phyloP scores from a whole-genome alignment of 30 jellyfish, hydroid and myxozoan genomes.

The Hydra vulgaris region DNA sequence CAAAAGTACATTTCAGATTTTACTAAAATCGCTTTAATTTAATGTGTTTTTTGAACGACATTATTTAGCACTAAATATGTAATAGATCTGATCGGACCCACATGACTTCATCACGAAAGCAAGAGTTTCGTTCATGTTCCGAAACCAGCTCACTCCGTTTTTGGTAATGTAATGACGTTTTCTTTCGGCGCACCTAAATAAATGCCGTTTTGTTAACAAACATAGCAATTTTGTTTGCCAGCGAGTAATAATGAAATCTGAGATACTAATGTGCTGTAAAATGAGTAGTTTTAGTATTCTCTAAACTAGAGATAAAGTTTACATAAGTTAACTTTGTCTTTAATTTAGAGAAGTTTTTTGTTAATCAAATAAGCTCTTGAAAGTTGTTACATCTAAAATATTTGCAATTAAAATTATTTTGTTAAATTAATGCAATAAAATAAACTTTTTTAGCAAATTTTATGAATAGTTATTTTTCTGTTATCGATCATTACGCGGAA shows the following conservation, averaged over 20 bases:
- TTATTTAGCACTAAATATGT: too few relatives aligned
- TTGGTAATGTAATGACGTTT: not conserved
- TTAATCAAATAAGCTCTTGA: not conserved
- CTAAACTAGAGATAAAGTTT: not conserved
- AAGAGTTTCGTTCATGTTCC: not conserved
- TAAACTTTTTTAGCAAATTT: not conserved
- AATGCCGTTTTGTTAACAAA: not conserved
- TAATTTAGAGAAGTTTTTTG: not conserved
- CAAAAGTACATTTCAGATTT: too few relatives aligned
- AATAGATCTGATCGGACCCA: too few relatives aligned
- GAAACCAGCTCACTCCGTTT: not conserved
- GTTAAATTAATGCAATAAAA: not conserved
- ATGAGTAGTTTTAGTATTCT: not conserved
- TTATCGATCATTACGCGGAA: too few relatives aligned
- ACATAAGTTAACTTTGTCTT: not conserved
- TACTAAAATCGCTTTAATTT: too few relatives aligned
- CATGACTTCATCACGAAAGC: too few relatives aligned
- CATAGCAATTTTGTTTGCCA: not conserved
- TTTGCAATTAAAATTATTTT: not conserved
- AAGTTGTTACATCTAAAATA: not conserved
- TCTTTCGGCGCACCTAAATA: not conserved
- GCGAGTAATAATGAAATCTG: not conserved
- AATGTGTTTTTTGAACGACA: too few relatives aligned
- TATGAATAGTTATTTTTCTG: too few relatives aligned
- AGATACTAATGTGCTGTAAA: not conserved